Conservation (phyloP, 2,797 vertebrate genomes). For the Telmatherina bonti region DNA sequence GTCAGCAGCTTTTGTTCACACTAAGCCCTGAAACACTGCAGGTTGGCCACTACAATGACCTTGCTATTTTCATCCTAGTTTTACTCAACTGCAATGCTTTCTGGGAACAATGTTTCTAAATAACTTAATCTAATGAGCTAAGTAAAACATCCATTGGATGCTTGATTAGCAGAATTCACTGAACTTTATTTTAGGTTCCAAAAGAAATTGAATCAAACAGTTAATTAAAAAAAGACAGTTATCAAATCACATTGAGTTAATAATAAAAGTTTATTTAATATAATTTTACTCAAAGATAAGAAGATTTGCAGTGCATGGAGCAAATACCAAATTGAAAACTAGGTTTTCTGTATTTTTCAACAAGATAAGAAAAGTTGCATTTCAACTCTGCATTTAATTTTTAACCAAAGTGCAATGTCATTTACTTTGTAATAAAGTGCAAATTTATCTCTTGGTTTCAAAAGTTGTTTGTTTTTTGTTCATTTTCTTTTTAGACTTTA, state of each 20-base stretch:
- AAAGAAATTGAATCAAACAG: conserved; percentile 1
- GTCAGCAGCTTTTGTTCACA: not conserved
- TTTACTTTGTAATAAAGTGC: not conserved
- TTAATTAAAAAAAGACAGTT: not conserved
- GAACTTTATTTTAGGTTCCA: not conserved
- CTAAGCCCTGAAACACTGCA: not conserved
- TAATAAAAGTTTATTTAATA: not conserved
- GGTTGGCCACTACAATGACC: not conserved
- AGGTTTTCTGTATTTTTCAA: not conserved
- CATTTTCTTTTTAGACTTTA: too few species aligned
- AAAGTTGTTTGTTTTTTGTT: too few species aligned
- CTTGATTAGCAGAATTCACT: conserved; percentile 1
- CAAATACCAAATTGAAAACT: not conserved
- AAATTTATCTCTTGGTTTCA: not conserved
- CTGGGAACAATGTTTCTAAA: conserved; percentile 14
- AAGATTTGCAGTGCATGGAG: not conserved
- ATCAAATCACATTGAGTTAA: not conserved
- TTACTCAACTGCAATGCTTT: not conserved
- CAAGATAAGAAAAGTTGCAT: not conserved
- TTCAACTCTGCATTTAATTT: not conserved
- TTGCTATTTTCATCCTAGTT: conserved; percentile 6
- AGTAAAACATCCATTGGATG: not conserved
- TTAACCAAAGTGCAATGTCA: not conserved
- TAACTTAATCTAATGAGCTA: conserved; percentile 5
- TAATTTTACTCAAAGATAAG: not conserved